Conservation (phyloP, 2,888 invertebrate species). For the Drosophila paucipuncta region DNA sequence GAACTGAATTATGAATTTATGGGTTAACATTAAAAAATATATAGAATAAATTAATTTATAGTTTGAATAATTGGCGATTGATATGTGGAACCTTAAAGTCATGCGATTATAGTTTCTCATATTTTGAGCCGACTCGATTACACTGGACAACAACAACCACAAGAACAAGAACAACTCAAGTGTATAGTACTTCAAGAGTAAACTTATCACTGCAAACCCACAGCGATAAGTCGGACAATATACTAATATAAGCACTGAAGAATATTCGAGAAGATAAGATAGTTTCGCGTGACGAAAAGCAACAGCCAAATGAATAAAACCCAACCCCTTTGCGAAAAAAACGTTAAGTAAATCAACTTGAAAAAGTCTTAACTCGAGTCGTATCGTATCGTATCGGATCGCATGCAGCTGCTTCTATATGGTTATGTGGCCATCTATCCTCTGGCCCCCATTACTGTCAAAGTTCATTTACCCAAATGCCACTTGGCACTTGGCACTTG, state of each 20-base stretch:
- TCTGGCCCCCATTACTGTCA: conserved; percentile 60
- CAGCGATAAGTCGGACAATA: conserved; percentile 24
- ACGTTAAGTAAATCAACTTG: conserved; percentile 1
- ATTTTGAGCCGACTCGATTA: neutral
- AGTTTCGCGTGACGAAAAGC: conserved; percentile 5
- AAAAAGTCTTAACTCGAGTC: conserved; percentile 2
- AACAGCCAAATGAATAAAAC: neutral
- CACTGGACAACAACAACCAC: neutral
- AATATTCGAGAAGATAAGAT: conserved; percentile 38
- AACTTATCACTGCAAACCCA: conserved; percentile 25
- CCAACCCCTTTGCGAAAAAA: conserved; percentile 1
- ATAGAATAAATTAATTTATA: neutral
- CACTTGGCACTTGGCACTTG: conserved; percentile 40
- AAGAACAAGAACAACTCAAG: neutral
- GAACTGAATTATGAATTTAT: neutral
- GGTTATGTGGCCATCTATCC: conserved; percentile 27
- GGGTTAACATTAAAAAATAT: neutral
- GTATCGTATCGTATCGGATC: neutral
- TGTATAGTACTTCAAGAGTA: conserved; percentile 14
- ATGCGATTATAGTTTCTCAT: neutral
- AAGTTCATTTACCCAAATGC: conserved; percentile 72
- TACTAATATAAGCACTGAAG: conserved; percentile 19
- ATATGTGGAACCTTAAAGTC: neutral
- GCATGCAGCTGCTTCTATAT: conserved; percentile 6
- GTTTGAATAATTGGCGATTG: neutral